phyloP scores from a whole-genome alignment of 2,888 invertebrate genomes.

The Tetrapedia diversipes region DNA sequence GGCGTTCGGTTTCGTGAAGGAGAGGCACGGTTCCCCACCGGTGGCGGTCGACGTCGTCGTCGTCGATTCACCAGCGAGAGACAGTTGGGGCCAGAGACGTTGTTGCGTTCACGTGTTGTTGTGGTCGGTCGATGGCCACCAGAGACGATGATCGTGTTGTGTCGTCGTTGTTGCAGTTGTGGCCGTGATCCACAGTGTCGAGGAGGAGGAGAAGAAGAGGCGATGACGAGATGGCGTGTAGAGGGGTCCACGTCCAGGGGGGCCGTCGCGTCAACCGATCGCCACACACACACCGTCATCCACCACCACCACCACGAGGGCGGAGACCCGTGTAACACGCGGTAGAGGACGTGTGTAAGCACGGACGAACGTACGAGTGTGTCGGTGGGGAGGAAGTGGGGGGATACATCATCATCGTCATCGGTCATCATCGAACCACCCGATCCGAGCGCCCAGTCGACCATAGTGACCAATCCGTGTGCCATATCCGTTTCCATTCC shows the following conservation, averaged over 20 bases:
- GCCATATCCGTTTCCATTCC: constrained; percentile 78
- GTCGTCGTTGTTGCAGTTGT: constrained; percentile 11
- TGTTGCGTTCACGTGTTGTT: background rate
- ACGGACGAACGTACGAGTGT: constrained; percentile 72
- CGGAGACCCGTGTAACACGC: constrained; percentile 72
- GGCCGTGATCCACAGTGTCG: constrained; percentile 33
- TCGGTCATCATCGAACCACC: constrained; percentile 66
- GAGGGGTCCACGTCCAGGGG: constrained; percentile 48
- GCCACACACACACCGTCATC: constrained; percentile 66
- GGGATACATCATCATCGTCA: constrained; percentile 65
- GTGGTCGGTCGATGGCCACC: constrained; percentile 23
- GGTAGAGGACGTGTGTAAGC: constrained; percentile 72
- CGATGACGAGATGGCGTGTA: too few relatives aligned
- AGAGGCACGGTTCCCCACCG: constrained; percentile 46
- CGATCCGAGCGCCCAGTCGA: constrained; percentile 75
- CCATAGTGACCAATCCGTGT: constrained; percentile 79
- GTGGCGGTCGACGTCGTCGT: constrained; percentile 54
- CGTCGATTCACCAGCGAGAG: constrained; percentile 47
- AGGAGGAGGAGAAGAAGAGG: constrained; percentile 2
- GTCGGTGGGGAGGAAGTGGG: constrained; percentile 68
- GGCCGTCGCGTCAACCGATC: constrained; percentile 64
- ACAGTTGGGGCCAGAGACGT: background rate
- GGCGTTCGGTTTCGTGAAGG: constrained; percentile 57
- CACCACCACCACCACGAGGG: constrained; percentile 65
- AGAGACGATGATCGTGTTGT: background rate